Evolutionary conservation across 2,888 invertebrate genomes (phyloP).

Genomic region (Lobophora halterata): DNA sequence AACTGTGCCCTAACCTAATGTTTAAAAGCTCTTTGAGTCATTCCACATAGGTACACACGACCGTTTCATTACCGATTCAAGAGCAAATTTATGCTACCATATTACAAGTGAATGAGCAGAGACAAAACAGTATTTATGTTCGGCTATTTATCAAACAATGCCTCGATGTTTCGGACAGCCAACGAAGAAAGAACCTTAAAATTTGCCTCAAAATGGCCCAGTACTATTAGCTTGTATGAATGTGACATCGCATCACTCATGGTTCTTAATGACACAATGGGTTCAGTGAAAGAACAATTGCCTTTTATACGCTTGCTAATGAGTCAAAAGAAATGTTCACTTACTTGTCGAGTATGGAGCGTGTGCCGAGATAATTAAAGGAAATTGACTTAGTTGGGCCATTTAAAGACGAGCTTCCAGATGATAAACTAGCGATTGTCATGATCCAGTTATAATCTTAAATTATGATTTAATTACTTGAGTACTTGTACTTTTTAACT

Average conservation of each 20-base stretch:
- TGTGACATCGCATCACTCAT: slow-evolving; percentile 58
- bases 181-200: slow-evolving; percentile 64
- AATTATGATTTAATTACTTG: too few relatives aligned
- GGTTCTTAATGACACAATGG: slow-evolving; percentile 61
- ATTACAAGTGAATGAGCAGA: slow-evolving; percentile 71
- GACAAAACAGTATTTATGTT: slow-evolving; percentile 79
- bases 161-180: slow-evolving; percentile 66
- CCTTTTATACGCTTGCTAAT: slow-evolving; percentile 66
- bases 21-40: too few relatives aligned
- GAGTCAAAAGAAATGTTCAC: slow-evolving; percentile 30
- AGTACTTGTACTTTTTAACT: too few relatives aligned
- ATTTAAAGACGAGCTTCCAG: slow-evolving; percentile 32
- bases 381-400: slow-evolving; percentile 25
- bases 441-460: not conserved
- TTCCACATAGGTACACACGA: too few relatives aligned
- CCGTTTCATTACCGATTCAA: slow-evolving; percentile 74
- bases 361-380: slow-evolving; percentile 37
- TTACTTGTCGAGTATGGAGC: slow-evolving; percentile 1
- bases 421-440: slow-evolving; percentile 13
- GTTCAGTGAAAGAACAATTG: slow-evolving; percentile 67
- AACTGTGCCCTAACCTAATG: too few relatives aligned
- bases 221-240: slow-evolving; percentile 58
- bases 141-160: slow-evolving; percentile 76
- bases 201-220: slow-evolving; percentile 68
- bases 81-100: slow-evolving; percentile 79